These are phyloP conservation scores for Nanorana parkeri DNA, from an alignment of 2,113 vertebrate species.

Conservation along the genomic window DNA sequence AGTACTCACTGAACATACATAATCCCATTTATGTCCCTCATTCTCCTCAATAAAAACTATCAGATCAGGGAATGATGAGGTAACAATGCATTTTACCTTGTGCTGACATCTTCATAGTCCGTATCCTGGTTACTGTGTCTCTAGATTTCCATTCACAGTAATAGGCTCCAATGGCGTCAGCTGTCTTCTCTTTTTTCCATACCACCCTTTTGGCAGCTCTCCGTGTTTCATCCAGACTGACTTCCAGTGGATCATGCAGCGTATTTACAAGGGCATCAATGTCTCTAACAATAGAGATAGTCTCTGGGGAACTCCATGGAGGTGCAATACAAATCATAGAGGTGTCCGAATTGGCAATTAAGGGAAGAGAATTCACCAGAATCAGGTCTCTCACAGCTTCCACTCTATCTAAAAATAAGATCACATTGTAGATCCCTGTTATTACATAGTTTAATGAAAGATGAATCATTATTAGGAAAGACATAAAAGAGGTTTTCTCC, in stretches of 20 bases:
- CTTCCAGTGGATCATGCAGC: conserved; percentile 72
- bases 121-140: conserved; percentile 74
- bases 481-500: too few species aligned
- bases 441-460: too few species aligned
- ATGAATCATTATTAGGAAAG: too few species aligned
- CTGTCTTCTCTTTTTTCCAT: conserved; percentile 81
- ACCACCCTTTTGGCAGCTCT: conserved; percentile 77
- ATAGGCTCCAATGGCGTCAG: conserved; percentile 81
- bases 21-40: too few species aligned
- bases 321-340: conserved; percentile 82
- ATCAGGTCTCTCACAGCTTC: conserved; percentile 80
- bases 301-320: conserved; percentile 75
- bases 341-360: conserved; percentile 77
- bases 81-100: conserved; percentile 72
- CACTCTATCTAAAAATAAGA: conserved; percentile 70
- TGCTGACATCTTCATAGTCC: conserved; percentile 85
- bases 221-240: conserved; percentile 73
- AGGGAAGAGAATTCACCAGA: conserved; percentile 84
- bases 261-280: conserved; percentile 76
- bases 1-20: too few species aligned
- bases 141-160: conserved; percentile 80
- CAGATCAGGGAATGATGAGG: too few species aligned
- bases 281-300: conserved; percentile 76
- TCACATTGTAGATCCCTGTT: conserved; percentile 1
- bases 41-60: too few species aligned